Percentiles rank a stretch among this genome's conserved stretches.
These are phyloP conservation scores for Calephelis nemesis DNA, from an alignment of 1,140 invertebrate species.

Conservation along the genomic window DNA sequence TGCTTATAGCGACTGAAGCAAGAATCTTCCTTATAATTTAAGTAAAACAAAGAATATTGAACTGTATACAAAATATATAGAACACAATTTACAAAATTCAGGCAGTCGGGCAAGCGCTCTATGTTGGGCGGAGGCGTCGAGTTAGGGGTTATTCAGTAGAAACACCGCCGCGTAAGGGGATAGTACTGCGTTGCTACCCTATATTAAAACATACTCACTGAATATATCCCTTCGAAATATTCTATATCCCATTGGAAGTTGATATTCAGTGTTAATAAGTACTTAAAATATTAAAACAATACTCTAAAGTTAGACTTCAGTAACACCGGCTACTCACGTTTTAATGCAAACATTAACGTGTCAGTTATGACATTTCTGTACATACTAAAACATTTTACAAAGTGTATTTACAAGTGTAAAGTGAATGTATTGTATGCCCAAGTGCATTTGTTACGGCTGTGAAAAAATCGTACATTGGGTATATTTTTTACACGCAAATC, in stretches of 20 bases:
- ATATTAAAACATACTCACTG: slow-evolving; percentile 57
- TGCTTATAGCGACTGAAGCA: slow-evolving; percentile 66
- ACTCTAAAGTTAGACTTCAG: slow-evolving; percentile 1
- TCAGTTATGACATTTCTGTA: slow-evolving; percentile 28
- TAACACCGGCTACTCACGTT: slow-evolving; percentile 39
- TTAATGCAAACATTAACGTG: slow-evolving; percentile 55
- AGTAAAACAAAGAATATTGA: slow-evolving; percentile 36
- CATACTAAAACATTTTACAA: slow-evolving; percentile 24
- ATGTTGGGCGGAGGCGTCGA: slow-evolving; percentile 76
- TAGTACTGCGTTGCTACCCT: slow-evolving; percentile 56
- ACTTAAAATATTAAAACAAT: slow-evolving; percentile 2
- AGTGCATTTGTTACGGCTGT: slow-evolving; percentile 67
- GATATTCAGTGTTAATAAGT: background rate
- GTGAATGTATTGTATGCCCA: slow-evolving; percentile 62
- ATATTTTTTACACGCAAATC: slow-evolving; percentile 34
- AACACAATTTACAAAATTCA: slow-evolving; percentile 36
- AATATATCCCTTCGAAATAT: slow-evolving; percentile 66
- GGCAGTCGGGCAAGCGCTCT: slow-evolving; percentile 66
- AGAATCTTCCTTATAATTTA: slow-evolving; percentile 68
- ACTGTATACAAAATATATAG: slow-evolving; percentile 37
- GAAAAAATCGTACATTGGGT: slow-evolving; percentile 67
- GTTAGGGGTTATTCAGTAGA: slow-evolving; percentile 73
- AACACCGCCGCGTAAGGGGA: slow-evolving; percentile 64
- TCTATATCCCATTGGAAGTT: slow-evolving; percentile 41
- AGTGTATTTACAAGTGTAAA: slow-evolving; percentile 17